Base-by-base conservation (phyloP, 2,113 vertebrate species). In the Desmodus rotundus region DNA sequence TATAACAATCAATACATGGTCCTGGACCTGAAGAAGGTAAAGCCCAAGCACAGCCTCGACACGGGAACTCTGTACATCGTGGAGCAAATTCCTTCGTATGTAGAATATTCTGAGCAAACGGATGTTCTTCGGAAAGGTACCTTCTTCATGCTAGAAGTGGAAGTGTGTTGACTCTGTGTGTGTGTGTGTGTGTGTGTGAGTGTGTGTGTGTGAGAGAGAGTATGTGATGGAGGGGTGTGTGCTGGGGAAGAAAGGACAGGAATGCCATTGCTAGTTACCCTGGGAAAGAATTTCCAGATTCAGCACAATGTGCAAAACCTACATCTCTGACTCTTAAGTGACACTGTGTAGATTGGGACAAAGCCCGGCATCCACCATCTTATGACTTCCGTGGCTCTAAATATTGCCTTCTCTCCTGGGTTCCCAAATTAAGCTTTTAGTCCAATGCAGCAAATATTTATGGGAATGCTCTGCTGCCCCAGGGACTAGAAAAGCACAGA, bases 1-100 rank as follows among this genome's bases (percentile, higher is more conserved):
- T 99, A 99, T 95, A 99, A 99, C 97, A 99, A 99, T 93, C 99
- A 99, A 94, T 99, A 99, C 98, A 99, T 99, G 99, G 97, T 99
- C 70, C 70, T 99, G 98, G 99, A 99, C 97, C 96, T 98, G 96
- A 99, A 99, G 97, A 99, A 98, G 92, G 98, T 99, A 16, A 98
- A 97, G 82, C 98, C 99, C 92, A 98, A 98, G 19, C 85, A 78
- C 50, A 98, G 98, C 70, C 94, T 99, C 5, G 98, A 98, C 4
- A 98, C 98, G 0, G 99, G 99, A 7, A 98, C 99, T 5, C 84
- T 99, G 97, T 99, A 98, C 4, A 94, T 99, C 63, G 98, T 99
- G 97, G 99, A 99, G 97, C 99, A 99, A 98, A 99, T 99, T 94
- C 99, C 99, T 3, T 98, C 98, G 0, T 98, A 99, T 38, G 99